Evolutionary conservation across 1,140 invertebrate species (phyloP).

Genomic region (Rhyzopertha dominica): DNA sequence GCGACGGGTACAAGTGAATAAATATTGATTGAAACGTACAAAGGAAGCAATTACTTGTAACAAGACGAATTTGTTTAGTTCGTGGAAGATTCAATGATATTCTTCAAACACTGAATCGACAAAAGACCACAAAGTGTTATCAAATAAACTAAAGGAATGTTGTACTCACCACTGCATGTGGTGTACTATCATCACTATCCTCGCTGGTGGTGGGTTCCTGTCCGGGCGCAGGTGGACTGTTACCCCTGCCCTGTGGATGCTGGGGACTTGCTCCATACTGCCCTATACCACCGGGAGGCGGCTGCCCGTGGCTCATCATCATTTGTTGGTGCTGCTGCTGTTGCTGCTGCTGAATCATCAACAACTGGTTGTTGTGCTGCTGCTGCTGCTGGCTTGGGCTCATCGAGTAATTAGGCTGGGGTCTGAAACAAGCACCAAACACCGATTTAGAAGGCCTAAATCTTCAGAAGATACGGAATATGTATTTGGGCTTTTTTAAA

Average conservation of each 20-base stretch:
- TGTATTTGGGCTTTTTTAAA: conserved; percentile 2
- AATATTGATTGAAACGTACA: too few relatives aligned
- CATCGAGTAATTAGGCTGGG: conserved; percentile 36
- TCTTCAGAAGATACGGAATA: conserved; percentile 3
- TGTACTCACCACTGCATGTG: conserved; percentile 62
- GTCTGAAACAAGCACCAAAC: too few relatives aligned
- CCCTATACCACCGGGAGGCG: conserved; percentile 44
- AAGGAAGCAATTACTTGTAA: too few relatives aligned
- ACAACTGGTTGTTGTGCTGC: conserved; percentile 56
- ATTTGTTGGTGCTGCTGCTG: conserved; percentile 53
- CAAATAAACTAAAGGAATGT: too few relatives aligned
- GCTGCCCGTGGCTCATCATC: conserved; percentile 54
- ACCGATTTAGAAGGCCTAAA: too few relatives aligned
- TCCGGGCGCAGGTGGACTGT: conserved; percentile 53
- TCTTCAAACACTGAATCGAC: too few relatives aligned
- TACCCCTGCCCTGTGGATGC: conserved; percentile 56
- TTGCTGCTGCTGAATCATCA: conserved; percentile 49
- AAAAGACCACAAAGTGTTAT: too few relatives aligned
- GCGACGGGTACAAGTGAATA: too few relatives aligned
- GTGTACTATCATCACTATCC: conserved; percentile 83
- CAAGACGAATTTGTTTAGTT: too few relatives aligned
- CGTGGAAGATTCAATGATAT: too few relatives aligned
- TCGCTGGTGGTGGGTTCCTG: conserved; percentile 70
- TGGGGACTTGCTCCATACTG: conserved; percentile 51
- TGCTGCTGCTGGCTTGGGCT: conserved; percentile 47